Conservation (phyloP, 2,888 invertebrate species). For the Apomyelois bistriatella region DNA sequence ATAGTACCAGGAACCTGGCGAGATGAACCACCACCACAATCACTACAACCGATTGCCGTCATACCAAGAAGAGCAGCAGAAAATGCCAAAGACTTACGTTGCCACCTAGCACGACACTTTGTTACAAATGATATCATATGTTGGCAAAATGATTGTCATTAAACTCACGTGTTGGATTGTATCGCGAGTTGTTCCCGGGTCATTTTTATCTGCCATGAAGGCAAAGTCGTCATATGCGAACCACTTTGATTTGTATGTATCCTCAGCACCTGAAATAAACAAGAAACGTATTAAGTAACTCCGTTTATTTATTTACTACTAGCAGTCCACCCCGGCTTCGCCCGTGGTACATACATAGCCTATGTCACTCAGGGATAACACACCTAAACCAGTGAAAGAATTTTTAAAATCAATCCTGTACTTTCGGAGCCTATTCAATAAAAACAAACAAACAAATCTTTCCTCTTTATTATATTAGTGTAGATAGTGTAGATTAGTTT, state of each 20-base stretch:
- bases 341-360: too few species aligned
- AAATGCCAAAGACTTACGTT: slow-evolving; percentile 24
- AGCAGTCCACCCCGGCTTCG: too few species aligned
- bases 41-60: slow-evolving; percentile 24
- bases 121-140: slow-evolving; percentile 24
- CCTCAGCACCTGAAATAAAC: slow-evolving; percentile 19
- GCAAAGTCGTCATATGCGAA: slow-evolving; percentile 15
- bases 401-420: too few species aligned
- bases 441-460: too few species aligned
- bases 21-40: slow-evolving; percentile 23
- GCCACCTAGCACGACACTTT: slow-evolving; percentile 27
- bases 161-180: slow-evolving; percentile 23
- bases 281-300: slow-evolving; percentile 1
- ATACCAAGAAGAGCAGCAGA: slow-evolving; percentile 27
- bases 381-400: too few species aligned
- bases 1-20: slow-evolving; percentile 29
- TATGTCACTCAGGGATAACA: too few species aligned
- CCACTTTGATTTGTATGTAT: slow-evolving; percentile 5
- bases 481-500: too few species aligned
- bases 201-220: slow-evolving; percentile 29
- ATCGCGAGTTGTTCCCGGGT: slow-evolving; percentile 24
- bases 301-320: too few species aligned
- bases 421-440: too few species aligned
- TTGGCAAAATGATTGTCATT: slow-evolving; percentile 30
- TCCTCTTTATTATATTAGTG: too few species aligned